Percentiles rank a stretch among this genome's conserved stretches.
Conservation (phyloP, 2,888 invertebrate species). For the Cantharis flavilabris region DNA sequence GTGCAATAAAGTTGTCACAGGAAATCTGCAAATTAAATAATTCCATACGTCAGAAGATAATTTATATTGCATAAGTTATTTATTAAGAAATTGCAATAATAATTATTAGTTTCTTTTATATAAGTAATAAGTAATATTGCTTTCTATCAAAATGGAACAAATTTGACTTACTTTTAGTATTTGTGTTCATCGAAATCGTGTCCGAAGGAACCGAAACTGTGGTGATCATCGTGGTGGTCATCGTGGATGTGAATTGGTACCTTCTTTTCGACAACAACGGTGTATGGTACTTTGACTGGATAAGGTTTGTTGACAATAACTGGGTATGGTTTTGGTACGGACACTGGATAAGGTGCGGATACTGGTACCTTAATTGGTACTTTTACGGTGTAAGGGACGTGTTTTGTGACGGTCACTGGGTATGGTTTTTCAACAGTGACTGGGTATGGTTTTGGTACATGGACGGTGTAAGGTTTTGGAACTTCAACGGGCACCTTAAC, state of each 20-base stretch:
- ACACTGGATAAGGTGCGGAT: slow-evolving; percentile 59
- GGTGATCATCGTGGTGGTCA: slow-evolving; percentile 36
- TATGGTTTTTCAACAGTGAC: slow-evolving; percentile 63
- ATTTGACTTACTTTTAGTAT: background rate
- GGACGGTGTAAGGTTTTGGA: slow-evolving; percentile 58
- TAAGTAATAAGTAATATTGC: too few species aligned
- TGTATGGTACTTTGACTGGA: slow-evolving; percentile 63
- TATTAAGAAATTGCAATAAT: background rate
- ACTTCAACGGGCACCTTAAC: slow-evolving; percentile 52
- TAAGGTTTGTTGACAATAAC: slow-evolving; percentile 63
- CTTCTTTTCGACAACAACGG: slow-evolving; percentile 63
- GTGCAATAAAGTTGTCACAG: background rate
- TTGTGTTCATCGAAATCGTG: background rate
- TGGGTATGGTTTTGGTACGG: slow-evolving; percentile 54
- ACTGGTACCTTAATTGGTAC: slow-evolving; percentile 61
- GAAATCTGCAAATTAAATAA: background rate
- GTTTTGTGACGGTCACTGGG: slow-evolving; percentile 46
- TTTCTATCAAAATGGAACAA: background rate
- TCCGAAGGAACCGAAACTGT: background rate
- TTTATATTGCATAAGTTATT: background rate
- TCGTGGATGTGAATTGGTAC: slow-evolving; percentile 50
- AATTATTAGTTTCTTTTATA: background rate
- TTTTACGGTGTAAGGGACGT: slow-evolving; percentile 55
- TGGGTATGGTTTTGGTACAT: slow-evolving; percentile 63
- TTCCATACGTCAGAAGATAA: background rate